These are phyloP conservation scores for Calephelis perditalis DNA, from an alignment of 2,888 invertebrate species.

Conservation along the genomic window DNA sequence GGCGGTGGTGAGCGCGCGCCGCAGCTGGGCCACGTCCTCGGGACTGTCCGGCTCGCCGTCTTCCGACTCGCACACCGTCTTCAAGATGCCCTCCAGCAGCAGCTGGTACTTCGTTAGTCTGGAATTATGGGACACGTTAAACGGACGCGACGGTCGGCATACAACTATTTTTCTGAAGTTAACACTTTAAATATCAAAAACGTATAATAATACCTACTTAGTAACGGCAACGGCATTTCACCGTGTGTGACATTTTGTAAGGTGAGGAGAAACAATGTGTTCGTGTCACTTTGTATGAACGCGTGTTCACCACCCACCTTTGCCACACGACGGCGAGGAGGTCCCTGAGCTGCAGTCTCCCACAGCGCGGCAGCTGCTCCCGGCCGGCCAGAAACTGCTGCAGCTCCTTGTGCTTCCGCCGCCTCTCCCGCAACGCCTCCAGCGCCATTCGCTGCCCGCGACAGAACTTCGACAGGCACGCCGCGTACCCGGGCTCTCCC, in stretches of 20 bases:
- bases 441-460: slow-evolving; percentile 92
- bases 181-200: too few relatives aligned
- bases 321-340: slow-evolving; percentile 79
- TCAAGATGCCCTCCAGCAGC: slow-evolving; percentile 60
- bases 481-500: slow-evolving; percentile 86
- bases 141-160: too few relatives aligned
- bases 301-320: slow-evolving; percentile 44
- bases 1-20: slow-evolving; percentile 52
- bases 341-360: slow-evolving; percentile 89
- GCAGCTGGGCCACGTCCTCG: slow-evolving; percentile 44
- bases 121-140: slow-evolving; percentile 19
- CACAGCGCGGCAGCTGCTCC: slow-evolving; percentile 89
- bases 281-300: neutral
- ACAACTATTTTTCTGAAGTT: too few relatives aligned
- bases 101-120: slow-evolving; percentile 72
- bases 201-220: too few relatives aligned
- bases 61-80: slow-evolving; percentile 45
- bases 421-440: slow-evolving; percentile 85
- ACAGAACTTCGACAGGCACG: slow-evolving; percentile 89
- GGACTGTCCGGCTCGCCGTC: slow-evolving; percentile 39
- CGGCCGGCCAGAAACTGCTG: slow-evolving; percentile 86
- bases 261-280: too few relatives aligned
- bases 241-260: too few relatives aligned
- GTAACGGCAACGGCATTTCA: too few relatives aligned
- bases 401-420: slow-evolving; percentile 88